Percentiles rank a stretch among this genome's conserved stretches.
phyloP scores from a whole-genome alignment of 1,140 invertebrate genomes.

The Leucophenga varia region DNA sequence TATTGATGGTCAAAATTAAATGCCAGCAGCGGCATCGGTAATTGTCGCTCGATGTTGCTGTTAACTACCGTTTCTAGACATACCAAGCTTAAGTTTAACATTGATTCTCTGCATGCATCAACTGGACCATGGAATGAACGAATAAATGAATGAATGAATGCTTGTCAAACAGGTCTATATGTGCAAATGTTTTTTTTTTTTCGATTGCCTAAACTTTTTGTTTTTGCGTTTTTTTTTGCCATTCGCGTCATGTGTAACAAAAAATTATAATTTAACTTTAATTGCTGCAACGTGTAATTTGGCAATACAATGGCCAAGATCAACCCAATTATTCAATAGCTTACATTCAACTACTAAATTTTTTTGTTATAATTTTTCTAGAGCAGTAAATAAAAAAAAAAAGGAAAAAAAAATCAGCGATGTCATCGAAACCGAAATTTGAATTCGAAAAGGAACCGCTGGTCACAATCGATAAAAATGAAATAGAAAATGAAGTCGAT shows the following conservation, averaged over 20 bases:
- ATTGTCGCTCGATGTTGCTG: too few relatives aligned
- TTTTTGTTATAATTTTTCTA: neutral
- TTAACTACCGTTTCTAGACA: too few relatives aligned
- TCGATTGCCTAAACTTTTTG: too few relatives aligned
- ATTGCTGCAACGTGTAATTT: neutral
- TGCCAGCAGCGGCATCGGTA: too few relatives aligned
- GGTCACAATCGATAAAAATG: constrained; percentile 37
- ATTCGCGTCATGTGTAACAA: neutral
- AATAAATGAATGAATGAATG: too few relatives aligned
- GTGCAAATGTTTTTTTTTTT: too few relatives aligned
- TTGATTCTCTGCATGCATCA: constrained; percentile 20
- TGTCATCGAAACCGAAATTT: constrained; percentile 46
- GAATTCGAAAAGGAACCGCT: constrained; percentile 37
- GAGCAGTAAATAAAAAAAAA: neutral
- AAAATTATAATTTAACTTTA: neutral
- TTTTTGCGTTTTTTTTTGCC: constrained; percentile 1
- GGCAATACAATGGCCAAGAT: constrained; percentile 1
- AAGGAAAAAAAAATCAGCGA: constrained; percentile 13
- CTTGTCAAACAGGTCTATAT: constrained; percentile 24
- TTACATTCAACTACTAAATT: neutral
- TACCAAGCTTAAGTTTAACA: constrained; percentile 17
- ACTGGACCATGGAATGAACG: constrained; percentile 17
- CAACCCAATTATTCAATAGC: constrained; percentile 6
- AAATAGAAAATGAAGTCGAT: constrained; percentile 56
- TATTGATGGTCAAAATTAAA: too few relatives aligned